phyloP scores from a whole-genome alignment of 2,888 invertebrate genomes.

The Clunio marinus region DNA sequence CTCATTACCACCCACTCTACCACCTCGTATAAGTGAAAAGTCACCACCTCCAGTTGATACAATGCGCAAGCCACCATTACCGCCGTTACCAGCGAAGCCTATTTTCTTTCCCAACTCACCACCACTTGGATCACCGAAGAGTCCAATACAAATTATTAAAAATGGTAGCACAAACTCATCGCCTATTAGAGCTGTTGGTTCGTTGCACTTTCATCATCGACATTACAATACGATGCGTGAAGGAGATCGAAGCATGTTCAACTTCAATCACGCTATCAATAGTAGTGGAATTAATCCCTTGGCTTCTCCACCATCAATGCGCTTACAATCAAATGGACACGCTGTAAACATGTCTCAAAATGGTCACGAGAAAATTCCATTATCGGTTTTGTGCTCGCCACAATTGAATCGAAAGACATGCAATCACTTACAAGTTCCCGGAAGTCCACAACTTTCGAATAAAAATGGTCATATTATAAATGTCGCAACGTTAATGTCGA shows the following conservation, averaged over 20 bases:
- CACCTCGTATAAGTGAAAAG: conserved; percentile 41
- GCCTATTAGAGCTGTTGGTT: conserved; percentile 56
- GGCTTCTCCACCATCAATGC: conserved; percentile 40
- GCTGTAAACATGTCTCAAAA: not conserved
- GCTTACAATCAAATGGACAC: conserved; percentile 46
- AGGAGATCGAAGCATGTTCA: conserved; percentile 25
- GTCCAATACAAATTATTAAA: conserved; percentile 54
- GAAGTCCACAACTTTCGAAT: conserved; percentile 47
- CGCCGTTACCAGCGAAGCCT: conserved; percentile 58
- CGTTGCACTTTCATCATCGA: conserved; percentile 56
- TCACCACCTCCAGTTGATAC: conserved; percentile 54
- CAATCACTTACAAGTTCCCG: conserved; percentile 51
- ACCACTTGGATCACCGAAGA: conserved; percentile 44
- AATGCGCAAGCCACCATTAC: conserved; percentile 66
- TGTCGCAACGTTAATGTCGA: conserved; percentile 60
- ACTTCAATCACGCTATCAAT: conserved; percentile 41
- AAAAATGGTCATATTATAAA: conserved; percentile 58
- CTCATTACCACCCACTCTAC: conserved; percentile 48
- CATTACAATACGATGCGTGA: conserved; percentile 18
- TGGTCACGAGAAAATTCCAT: conserved; percentile 42
- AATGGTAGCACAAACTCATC: conserved; percentile 48
- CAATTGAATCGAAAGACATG: conserved; percentile 54
- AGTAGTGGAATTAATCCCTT: conserved; percentile 43
- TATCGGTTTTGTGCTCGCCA: conserved; percentile 55
- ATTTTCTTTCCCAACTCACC: conserved; percentile 41